Evolutionary conservation across 2,113 vertebrate species (phyloP).

Genomic region (Caloenas nicobarica): DNA sequence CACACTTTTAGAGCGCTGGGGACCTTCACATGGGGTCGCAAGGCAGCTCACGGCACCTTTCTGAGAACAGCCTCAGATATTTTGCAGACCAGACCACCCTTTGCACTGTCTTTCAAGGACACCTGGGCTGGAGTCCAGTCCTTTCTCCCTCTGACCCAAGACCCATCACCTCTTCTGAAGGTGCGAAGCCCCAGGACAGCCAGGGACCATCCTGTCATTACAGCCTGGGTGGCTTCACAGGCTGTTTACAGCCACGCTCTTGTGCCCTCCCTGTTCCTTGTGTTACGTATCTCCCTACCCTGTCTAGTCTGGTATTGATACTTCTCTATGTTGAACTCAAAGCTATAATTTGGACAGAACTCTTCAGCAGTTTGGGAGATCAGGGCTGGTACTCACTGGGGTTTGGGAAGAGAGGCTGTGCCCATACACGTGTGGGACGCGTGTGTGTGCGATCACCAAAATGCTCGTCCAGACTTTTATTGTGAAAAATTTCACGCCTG

Average conservation of each 20-base stretch:
- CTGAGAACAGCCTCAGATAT: background rate
- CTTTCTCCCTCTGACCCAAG: background rate
- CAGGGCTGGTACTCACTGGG: background rate
- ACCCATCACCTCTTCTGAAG: background rate
- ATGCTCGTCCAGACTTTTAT: fast-evolving
- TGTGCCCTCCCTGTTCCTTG: fast-evolving
- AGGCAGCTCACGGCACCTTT: background rate
- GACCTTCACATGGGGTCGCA: background rate
- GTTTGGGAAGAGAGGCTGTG: background rate
- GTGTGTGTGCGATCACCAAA: background rate
- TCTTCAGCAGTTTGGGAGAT: background rate
- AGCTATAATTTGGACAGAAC: background rate
- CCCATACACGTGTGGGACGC: fast-evolving
- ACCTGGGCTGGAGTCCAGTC: background rate
- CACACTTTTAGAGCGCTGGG: background rate
- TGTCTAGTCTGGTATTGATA: fast-evolving
- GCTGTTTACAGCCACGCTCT: fast-evolving
- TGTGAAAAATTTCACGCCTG: background rate
- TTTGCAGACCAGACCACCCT: background rate
- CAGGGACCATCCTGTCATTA: background rate
- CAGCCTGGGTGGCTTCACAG: background rate
- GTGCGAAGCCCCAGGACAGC: background rate
- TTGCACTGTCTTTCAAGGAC: background rate
- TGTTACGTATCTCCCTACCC: fast-evolving
- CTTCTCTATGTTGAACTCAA: background rate